These are phyloP conservation scores for Podiceps cristatus DNA, from an alignment of 2,113 vertebrate genomes.

Conservation along the genomic window DNA sequence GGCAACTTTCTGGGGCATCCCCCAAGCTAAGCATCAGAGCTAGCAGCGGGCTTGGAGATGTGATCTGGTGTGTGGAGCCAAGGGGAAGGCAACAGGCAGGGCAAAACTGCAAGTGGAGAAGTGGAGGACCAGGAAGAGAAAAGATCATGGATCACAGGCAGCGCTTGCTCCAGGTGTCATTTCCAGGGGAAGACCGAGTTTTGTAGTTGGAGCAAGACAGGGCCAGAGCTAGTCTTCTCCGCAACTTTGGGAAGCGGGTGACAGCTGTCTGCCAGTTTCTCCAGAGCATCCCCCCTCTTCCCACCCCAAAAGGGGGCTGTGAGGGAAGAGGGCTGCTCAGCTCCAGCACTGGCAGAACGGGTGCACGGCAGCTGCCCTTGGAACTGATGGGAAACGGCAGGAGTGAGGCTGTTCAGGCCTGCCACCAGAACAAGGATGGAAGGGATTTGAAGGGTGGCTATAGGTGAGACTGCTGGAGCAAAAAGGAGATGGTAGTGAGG, in stretches of 20 bases:
- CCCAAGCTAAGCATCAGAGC: not conserved
- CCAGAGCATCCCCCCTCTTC: not conserved
- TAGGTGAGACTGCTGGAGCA: not conserved
- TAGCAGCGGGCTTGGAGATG: not conserved
- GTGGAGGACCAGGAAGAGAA: not conserved
- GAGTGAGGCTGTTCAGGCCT: not conserved
- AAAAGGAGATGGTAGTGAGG: not conserved
- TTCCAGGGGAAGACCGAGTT: not conserved
- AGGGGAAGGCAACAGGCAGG: not conserved
- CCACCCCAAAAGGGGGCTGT: accelerated
- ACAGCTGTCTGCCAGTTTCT: not conserved
- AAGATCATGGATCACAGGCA: not conserved
- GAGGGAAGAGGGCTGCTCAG: not conserved
- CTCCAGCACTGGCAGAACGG: accelerated
- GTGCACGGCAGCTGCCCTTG: not conserved
- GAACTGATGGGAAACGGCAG: not conserved
- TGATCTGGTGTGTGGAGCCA: not conserved
- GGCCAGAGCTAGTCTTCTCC: not conserved
- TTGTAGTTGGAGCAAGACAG: accelerated
- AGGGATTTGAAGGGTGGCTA: not conserved
- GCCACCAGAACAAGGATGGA: accelerated
- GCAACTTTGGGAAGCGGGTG: accelerated
- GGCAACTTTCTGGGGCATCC: not conserved
- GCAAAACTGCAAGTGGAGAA: not conserved
- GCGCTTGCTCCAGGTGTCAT: not conserved